These are phyloP conservation scores for Whitmania pigra DNA, from an alignment of 1,140 invertebrate genomes.

Conservation along the genomic window DNA sequence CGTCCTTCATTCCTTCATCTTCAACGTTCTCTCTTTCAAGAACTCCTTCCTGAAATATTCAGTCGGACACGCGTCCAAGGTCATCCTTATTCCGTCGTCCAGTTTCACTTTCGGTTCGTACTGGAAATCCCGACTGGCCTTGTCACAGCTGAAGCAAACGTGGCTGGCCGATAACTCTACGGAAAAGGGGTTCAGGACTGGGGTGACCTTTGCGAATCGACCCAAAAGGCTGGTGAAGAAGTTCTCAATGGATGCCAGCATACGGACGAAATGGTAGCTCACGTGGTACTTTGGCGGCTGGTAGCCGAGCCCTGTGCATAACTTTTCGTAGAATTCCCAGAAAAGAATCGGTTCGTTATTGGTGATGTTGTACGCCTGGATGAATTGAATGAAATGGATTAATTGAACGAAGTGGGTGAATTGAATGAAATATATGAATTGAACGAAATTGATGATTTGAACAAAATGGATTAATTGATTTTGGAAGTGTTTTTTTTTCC, in stretches of 20 bases:
- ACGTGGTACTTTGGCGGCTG: conserved; percentile 29
- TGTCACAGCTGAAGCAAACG: conserved; percentile 33
- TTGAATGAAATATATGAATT: too few relatives aligned
- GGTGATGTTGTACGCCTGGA: conserved; percentile 35
- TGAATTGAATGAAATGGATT: conserved; percentile 4
- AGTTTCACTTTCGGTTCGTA: conserved; percentile 30
- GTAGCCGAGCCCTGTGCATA: conserved; percentile 31
- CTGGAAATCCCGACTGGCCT: conserved; percentile 30
- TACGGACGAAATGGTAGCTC: conserved; percentile 30
- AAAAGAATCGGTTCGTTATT: conserved; percentile 37
- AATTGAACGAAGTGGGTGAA: too few relatives aligned
- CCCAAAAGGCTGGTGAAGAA: conserved; percentile 29
- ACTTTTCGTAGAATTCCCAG: conserved; percentile 33
- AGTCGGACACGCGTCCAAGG: conserved; percentile 20
- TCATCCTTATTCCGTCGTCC: conserved; percentile 30
- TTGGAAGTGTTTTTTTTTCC: too few relatives aligned
- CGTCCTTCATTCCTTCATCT: too few relatives aligned
- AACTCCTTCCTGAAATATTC: too few relatives aligned
- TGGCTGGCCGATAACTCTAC: conserved; percentile 33
- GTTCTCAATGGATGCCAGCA: conserved; percentile 30
- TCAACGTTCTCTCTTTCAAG: too few relatives aligned
- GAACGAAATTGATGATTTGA: too few relatives aligned
- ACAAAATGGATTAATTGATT: too few relatives aligned
- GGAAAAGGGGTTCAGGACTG: conserved; percentile 33
- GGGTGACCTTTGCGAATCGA: conserved; percentile 28